These are phyloP conservation scores for Bunonema sp. DNA, from an alignment of 2,888 invertebrate species.

Conservation along the genomic window DNA sequence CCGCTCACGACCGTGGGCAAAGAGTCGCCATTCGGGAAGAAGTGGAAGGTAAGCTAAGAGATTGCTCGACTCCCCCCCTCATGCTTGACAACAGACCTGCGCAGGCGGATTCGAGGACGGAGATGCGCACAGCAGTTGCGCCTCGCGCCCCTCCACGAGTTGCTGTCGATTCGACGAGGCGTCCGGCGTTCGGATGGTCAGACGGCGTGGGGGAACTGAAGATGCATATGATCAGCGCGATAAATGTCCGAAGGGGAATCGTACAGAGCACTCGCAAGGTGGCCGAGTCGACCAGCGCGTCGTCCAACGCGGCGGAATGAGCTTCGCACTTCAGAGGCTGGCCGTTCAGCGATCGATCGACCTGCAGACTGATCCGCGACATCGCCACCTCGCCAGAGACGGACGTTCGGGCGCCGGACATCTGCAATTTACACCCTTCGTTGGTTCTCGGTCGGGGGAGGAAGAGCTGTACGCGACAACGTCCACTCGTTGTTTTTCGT, in stretches of 20 bases:
- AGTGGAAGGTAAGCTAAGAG: constrained; percentile 18
- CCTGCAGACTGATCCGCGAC: constrained; percentile 22
- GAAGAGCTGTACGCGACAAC: too few species aligned
- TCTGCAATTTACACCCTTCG: constrained; percentile 12
- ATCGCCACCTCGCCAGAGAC: constrained; percentile 23
- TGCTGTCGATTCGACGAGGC: constrained; percentile 12
- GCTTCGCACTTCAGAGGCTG: constrained; percentile 33
- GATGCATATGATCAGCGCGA: not conserved
- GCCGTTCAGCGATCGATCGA: constrained; percentile 34
- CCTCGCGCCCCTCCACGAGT: constrained; percentile 22
- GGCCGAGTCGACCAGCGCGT: constrained; percentile 27
- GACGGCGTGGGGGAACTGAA: constrained; percentile 26
- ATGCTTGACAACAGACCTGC: constrained; percentile 20
- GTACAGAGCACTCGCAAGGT: constrained; percentile 27
- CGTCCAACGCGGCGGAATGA: constrained; percentile 30
- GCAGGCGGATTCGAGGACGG: constrained; percentile 37
- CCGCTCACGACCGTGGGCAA: constrained; percentile 13
- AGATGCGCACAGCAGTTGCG: constrained; percentile 24
- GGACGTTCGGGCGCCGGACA: constrained; percentile 20
- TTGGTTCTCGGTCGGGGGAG: not conserved
- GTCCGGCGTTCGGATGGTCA: constrained; percentile 20
- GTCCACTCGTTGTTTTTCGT: too few species aligned
- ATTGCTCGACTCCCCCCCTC: constrained; percentile 6
- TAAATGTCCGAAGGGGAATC: constrained; percentile 3
- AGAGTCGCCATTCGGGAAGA: constrained; percentile 12